A percentile compares a stretch with the other conserved stretches of the same genome.
Conservation (phyloP, 2,888 invertebrate species). For the Scelioninae gen. 1 region DNA sequence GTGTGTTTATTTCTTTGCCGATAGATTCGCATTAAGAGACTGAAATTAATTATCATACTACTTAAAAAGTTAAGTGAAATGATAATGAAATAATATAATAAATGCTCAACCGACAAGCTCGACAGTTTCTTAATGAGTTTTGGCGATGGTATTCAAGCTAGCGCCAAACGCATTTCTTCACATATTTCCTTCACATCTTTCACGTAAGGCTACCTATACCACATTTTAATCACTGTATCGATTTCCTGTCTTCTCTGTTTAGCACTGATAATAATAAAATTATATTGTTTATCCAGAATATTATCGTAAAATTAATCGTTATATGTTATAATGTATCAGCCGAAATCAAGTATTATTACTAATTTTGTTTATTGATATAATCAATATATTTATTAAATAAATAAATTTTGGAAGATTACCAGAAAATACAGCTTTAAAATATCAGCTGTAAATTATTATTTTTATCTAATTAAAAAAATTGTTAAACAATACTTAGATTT, state of each 20-base stretch:
- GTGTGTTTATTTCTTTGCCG: background rate
- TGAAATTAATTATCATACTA: no score
- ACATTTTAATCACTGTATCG: slow-evolving; percentile 9
- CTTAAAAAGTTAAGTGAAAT: slow-evolving; percentile 10
- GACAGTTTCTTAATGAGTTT: slow-evolving; percentile 10
- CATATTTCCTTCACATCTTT: background rate
- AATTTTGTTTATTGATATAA: background rate
- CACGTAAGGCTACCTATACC: background rate
- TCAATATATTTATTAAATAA: no score
- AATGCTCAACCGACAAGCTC: slow-evolving; percentile 3
- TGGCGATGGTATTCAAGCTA: slow-evolving; percentile 1
- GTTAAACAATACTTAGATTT: no score
- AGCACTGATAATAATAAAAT: background rate
- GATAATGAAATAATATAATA: slow-evolving; percentile 10
- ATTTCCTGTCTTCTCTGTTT: background rate
- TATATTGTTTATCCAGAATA: background rate
- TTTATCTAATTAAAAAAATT: no score
- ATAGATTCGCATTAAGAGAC: background rate
- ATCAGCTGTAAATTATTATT: no score
- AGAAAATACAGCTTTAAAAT: no score
- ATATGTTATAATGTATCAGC: background rate
- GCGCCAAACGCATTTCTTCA: slow-evolving; percentile 6
- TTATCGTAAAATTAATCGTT: background rate
- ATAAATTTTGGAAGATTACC: no score
- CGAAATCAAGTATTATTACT: background rate